Evolutionary conservation across 2,888 invertebrate genomes (phyloP).

Genomic region (Steinernema scapterisci): DNA sequence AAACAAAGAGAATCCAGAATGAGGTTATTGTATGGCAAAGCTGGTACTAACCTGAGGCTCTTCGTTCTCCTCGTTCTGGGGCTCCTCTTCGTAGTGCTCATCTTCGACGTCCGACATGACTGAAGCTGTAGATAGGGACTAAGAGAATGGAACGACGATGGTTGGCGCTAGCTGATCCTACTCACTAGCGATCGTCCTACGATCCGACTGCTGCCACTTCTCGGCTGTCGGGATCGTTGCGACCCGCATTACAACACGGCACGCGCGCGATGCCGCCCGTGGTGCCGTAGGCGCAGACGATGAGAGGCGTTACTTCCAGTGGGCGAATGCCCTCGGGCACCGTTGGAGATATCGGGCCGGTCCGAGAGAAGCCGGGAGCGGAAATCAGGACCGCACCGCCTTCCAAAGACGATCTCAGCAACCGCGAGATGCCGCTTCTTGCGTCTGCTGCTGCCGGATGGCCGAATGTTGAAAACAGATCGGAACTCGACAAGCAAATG

Average conservation of each 20-base stretch:
- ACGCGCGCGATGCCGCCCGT: constrained; percentile 26
- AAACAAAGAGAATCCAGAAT: neutral
- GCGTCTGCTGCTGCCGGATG: neutral
- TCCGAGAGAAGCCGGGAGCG: neutral
- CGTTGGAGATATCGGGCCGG: neutral
- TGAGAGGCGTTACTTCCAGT: constrained; percentile 19
- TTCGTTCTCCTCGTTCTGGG: constrained; percentile 46
- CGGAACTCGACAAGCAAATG: constrained; percentile 4
- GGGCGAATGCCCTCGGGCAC: constrained; percentile 26
- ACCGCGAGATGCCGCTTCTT: neutral
- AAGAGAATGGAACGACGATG: neutral
- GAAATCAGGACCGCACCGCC: neutral
- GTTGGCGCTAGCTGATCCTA: constrained; percentile 25
- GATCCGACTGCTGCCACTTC: constrained; percentile 22
- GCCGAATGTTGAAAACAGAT: constrained; percentile 21
- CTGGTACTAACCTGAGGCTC: constrained; percentile 31
- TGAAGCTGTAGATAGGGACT: neutral
- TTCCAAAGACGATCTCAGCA: neutral
- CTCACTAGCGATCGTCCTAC: constrained; percentile 23
- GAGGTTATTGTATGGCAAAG: neutral
- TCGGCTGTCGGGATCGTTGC: constrained; percentile 31
- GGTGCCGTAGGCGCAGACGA: neutral
- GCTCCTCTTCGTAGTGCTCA: constrained; percentile 62
- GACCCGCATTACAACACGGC: constrained; percentile 30
- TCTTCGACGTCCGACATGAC: constrained; percentile 65